phyloP scores from a whole-genome alignment of 2,113 vertebrate species.

The Tringa solitaria region DNA sequence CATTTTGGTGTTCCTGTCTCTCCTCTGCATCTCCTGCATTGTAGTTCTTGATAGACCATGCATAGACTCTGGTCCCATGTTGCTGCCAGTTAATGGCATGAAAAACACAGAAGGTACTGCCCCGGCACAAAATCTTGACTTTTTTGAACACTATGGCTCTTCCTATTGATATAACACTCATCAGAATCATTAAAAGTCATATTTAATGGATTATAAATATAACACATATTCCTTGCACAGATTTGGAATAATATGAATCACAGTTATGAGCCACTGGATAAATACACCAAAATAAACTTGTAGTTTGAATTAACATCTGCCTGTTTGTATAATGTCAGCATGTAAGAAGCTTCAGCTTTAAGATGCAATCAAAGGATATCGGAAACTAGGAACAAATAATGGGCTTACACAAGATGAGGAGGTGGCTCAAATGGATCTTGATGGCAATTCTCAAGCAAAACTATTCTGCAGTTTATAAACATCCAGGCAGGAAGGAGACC shows the following conservation, averaged over 20 bases:
- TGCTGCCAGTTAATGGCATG: background rate
- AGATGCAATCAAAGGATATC: background rate
- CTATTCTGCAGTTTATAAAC: background rate
- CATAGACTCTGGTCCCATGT: background rate
- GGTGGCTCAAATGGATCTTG: background rate
- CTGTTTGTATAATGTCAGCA: background rate
- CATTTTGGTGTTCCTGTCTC: background rate
- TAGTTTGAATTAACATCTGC: background rate
- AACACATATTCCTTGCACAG: background rate
- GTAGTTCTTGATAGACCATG: background rate
- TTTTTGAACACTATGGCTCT: background rate
- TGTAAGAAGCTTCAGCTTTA: background rate
- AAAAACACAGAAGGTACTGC: background rate
- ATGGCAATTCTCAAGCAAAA: background rate
- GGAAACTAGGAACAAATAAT: background rate
- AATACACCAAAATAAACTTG: background rate
- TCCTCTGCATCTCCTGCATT: background rate
- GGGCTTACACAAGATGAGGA: background rate
- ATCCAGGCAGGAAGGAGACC: background rate
- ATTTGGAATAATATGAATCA: background rate
- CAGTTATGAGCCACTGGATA: background rate
- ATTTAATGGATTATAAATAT: background rate
- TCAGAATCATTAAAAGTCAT: background rate
- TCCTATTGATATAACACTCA: background rate
- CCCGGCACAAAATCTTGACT: background rate